A percentile compares a stretch with the other conserved stretches of the same genome.
These are phyloP conservation scores for Lordiphosa clarofinis DNA, from an alignment of 1,140 invertebrate genomes.

Conservation along the genomic window DNA sequence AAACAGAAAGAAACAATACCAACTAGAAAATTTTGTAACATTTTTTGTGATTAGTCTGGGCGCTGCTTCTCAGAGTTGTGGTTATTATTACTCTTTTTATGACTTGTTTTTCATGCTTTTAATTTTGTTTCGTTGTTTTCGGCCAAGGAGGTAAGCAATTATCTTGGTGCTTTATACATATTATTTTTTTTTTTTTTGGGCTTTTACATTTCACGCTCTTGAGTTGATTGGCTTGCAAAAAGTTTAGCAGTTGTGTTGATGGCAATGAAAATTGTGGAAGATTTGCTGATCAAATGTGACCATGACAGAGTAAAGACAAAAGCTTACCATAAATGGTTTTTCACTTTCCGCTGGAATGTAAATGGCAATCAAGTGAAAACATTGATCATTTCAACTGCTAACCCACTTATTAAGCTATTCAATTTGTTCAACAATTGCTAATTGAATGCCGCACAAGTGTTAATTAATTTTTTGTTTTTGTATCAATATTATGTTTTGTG, in stretches of 20 bases:
- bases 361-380: slow-evolving; percentile 2
- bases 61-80: slow-evolving; percentile 30
- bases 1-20: slow-evolving; percentile 20
- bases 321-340: slow-evolving; percentile 7
- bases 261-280: slow-evolving; percentile 59
- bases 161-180: slow-evolving; percentile 28
- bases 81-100: slow-evolving; percentile 46
- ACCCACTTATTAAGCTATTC: slow-evolving; percentile 42
- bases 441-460: slow-evolving; percentile 16
- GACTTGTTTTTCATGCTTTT: slow-evolving; percentile 74
- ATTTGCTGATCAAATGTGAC: neutral
- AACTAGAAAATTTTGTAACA: slow-evolving; percentile 70
- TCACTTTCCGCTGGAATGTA: slow-evolving; percentile 14
- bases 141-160: slow-evolving; percentile 49
- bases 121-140: slow-evolving; percentile 65
- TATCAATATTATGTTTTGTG: slow-evolving; percentile 2
- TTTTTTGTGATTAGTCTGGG: slow-evolving; percentile 50
- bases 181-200: slow-evolving; percentile 25
- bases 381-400: slow-evolving; percentile 12
- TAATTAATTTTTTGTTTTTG: slow-evolving; percentile 5
- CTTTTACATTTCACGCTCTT: slow-evolving; percentile 68
- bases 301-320: neutral
- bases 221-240: slow-evolving; percentile 69
- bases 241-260: slow-evolving; percentile 20
- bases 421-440: slow-evolving; percentile 18